Percentiles rank a stretch among this genome's conserved stretches.
Conservation (phyloP, 2,888 invertebrate genomes). For the Eudasyphora cyanicolor region DNA sequence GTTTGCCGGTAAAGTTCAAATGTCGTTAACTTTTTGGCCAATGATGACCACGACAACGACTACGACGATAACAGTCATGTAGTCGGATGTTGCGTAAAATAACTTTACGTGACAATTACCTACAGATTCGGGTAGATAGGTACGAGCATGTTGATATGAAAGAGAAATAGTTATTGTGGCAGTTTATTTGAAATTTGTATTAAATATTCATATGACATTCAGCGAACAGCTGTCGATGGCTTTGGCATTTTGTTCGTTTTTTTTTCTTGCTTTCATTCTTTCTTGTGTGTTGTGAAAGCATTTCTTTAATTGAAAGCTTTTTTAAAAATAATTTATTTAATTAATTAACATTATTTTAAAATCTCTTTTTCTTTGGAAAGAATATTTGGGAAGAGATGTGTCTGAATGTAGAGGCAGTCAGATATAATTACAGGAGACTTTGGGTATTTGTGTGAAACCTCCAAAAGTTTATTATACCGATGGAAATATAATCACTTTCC, state of each 20-base stretch:
- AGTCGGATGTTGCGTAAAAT: conserved; percentile 52
- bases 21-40: conserved; percentile 58
- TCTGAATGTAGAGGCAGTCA: too few species aligned
- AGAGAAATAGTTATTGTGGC: neutral
- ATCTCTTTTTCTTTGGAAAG: too few species aligned
- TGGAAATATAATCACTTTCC: too few species aligned
- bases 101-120: conserved; percentile 47
- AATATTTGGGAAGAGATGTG: too few species aligned
- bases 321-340: conserved; percentile 26
- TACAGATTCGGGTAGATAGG: neutral
- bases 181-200: conserved; percentile 12
- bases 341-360: conserved; percentile 5
- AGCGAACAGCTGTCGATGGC: neutral
- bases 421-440: too few species aligned
- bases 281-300: neutral
- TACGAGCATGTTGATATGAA: too few species aligned
- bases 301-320: conserved; percentile 16
- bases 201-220: conserved; percentile 23
- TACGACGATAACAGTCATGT: neutral
- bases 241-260: neutral
- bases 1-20: conserved; percentile 59
- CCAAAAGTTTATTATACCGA: too few species aligned
- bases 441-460: too few species aligned
- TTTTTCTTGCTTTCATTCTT: neutral
- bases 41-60: conserved; percentile 5